phyloP scores from a whole-genome alignment of 1,140 invertebrate genomes.

The Bombus waltoni region DNA sequence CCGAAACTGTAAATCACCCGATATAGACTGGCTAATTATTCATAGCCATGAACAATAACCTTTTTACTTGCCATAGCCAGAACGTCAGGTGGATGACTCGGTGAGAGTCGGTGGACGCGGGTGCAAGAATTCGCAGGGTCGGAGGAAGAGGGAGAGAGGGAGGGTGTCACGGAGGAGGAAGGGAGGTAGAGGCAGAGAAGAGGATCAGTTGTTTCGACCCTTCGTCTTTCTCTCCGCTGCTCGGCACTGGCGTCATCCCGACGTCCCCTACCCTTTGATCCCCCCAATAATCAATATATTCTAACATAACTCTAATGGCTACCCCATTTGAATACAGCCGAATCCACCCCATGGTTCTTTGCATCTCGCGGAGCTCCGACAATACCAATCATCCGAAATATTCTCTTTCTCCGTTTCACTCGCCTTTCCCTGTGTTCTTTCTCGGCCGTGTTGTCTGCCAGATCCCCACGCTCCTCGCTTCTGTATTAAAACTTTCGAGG shows the following conservation, averaged over 20 bases:
- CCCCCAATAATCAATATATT: slow-evolving; percentile 83
- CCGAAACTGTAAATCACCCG: too few species aligned
- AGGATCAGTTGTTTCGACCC: slow-evolving; percentile 71
- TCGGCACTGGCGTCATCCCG: slow-evolving; percentile 73
- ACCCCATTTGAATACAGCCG: slow-evolving; percentile 81
- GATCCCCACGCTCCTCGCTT: slow-evolving; percentile 73
- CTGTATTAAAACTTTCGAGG: slow-evolving; percentile 81
- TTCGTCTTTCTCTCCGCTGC: slow-evolving; percentile 74
- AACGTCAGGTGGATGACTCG: neutral
- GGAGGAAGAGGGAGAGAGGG: neutral
- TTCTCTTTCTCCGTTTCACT: slow-evolving; percentile 67
- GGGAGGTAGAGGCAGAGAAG: slow-evolving; percentile 31
- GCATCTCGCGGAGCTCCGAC: slow-evolving; percentile 74
- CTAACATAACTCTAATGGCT: slow-evolving; percentile 83
- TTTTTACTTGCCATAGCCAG: too few species aligned
- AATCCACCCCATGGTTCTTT: slow-evolving; percentile 72
- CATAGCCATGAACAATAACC: too few species aligned
- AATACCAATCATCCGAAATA: slow-evolving; percentile 82
- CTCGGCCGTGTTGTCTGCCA: slow-evolving; percentile 66
- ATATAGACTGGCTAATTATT: too few species aligned
- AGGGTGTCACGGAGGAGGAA: slow-evolving; percentile 16
- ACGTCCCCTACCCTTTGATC: slow-evolving; percentile 80
- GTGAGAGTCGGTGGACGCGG: neutral
- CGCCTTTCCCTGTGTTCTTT: slow-evolving; percentile 67
- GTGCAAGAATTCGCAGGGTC: neutral